A percentile compares a stretch with the other conserved stretches of the same genome.
Evolutionary conservation across 2,888 invertebrate species (phyloP).

Genomic region (Busseola fusca): DNA sequence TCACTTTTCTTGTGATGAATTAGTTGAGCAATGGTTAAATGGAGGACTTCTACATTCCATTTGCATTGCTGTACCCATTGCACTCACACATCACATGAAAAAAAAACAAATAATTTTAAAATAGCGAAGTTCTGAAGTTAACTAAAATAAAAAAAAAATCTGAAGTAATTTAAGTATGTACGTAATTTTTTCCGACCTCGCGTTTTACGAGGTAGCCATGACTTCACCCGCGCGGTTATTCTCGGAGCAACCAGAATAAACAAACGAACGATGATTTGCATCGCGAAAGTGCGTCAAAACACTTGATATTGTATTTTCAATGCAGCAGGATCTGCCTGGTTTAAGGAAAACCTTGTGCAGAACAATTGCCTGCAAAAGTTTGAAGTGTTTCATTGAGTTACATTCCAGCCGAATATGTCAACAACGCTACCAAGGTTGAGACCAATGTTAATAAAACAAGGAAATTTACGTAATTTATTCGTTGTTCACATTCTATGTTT

Average conservation of each 20-base stretch:
- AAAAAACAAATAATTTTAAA: not conserved
- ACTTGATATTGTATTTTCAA: conserved; percentile 29
- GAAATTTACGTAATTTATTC: conserved; percentile 13
- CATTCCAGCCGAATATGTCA: not conserved
- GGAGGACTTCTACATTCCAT: not conserved
- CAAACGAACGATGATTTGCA: conserved; percentile 58
- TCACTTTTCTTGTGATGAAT: conserved; percentile 17
- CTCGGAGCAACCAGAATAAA: conserved; percentile 68
- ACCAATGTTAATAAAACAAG: conserved; percentile 28
- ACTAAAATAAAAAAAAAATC: too few species aligned
- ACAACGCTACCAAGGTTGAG: conserved; percentile 13
- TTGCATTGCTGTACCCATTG: not conserved
- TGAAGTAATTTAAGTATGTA: conserved; percentile 31
- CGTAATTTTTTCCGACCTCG: conserved; percentile 56
- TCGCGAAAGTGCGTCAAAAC: conserved; percentile 47
- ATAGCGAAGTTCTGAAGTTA: conserved; percentile 31
- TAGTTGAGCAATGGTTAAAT: conserved; percentile 35
- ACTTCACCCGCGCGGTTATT: conserved; percentile 70
- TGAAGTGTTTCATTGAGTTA: conserved; percentile 5
- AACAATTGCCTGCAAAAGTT: conserved; percentile 29
- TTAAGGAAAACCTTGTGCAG: conserved; percentile 43
- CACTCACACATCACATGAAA: not conserved
- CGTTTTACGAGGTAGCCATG: conserved; percentile 66
- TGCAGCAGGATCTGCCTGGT: conserved; percentile 28
- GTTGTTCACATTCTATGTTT: not conserved